Conservation (phyloP, 2,888 invertebrate genomes). For the Gastrophysa polygoni region DNA sequence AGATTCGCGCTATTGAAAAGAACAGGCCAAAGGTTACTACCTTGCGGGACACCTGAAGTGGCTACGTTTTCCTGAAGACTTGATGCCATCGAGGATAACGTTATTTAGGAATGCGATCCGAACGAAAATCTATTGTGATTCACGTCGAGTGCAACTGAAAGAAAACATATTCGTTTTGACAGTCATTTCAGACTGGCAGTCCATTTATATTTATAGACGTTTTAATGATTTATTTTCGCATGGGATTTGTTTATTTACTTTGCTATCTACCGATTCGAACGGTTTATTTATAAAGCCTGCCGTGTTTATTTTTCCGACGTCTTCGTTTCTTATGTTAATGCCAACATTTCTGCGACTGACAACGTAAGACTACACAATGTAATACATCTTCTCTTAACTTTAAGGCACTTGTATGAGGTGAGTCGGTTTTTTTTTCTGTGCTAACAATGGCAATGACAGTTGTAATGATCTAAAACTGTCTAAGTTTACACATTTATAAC, state of each 20-base stretch:
- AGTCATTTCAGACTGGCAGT: conserved; percentile 16
- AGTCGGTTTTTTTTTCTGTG: too few species aligned
- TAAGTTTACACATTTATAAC: too few species aligned
- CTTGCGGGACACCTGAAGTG: too few species aligned
- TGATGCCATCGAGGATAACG: too few species aligned
- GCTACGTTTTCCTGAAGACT: too few species aligned
- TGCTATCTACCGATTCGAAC: conserved; percentile 31
- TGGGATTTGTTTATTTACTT: conserved; percentile 46
- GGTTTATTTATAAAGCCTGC: conserved; percentile 35
- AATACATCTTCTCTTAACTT: conserved; percentile 4
- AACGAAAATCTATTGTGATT: not conserved
- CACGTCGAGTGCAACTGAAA: conserved; percentile 29
- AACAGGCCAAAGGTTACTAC: too few species aligned
- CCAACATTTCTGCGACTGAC: conserved; percentile 19
- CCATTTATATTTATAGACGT: conserved; percentile 37
- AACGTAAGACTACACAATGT: conserved; percentile 19
- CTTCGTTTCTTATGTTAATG: conserved; percentile 30
- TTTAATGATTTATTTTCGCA: conserved; percentile 51
- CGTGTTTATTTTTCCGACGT: conserved; percentile 31
- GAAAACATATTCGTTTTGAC: not conserved
- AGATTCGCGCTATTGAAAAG: too few species aligned
- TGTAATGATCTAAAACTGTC: too few species aligned
- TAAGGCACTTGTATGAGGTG: too few species aligned
- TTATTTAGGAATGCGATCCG: too few species aligned
- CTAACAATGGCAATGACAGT: too few species aligned